phyloP scores from a whole-genome alignment of 2,797 vertebrate species.

The Sarcoramphus papa region DNA sequence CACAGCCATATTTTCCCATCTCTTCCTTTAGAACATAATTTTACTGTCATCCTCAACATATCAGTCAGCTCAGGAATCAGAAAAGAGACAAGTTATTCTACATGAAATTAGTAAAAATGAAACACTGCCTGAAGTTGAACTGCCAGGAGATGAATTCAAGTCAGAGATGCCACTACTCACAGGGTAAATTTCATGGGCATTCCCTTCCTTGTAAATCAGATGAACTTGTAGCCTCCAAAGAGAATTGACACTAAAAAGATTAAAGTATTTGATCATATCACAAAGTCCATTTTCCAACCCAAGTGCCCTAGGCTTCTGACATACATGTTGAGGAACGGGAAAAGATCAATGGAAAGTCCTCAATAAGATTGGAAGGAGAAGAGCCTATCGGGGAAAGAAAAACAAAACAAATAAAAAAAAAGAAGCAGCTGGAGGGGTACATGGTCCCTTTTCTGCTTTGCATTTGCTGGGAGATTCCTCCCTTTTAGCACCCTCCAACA shows the following conservation, averaged over 20 bases:
- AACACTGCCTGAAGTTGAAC: not conserved
- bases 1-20: not conserved
- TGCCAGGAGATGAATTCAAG: not conserved
- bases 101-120: not conserved
- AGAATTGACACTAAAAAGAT: not conserved
- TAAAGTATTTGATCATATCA: not conserved
- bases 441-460: not conserved
- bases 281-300: not conserved
- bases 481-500: not conserved
- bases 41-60: not conserved
- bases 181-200: no score
- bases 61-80: not conserved
- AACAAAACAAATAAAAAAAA: not conserved
- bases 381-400: not conserved
- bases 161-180: not conserved
- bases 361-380: fast-evolving
- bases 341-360: not conserved
- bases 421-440: not conserved
- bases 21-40: not conserved
- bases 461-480: not conserved
- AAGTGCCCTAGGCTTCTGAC: not conserved
- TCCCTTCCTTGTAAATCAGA: not conserved
- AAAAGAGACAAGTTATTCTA: not conserved
- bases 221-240: not conserved
- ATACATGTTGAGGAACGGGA: not conserved